phyloP scores from a whole-genome alignment of 2,888 invertebrate genomes.

The Ligdia adustata region DNA sequence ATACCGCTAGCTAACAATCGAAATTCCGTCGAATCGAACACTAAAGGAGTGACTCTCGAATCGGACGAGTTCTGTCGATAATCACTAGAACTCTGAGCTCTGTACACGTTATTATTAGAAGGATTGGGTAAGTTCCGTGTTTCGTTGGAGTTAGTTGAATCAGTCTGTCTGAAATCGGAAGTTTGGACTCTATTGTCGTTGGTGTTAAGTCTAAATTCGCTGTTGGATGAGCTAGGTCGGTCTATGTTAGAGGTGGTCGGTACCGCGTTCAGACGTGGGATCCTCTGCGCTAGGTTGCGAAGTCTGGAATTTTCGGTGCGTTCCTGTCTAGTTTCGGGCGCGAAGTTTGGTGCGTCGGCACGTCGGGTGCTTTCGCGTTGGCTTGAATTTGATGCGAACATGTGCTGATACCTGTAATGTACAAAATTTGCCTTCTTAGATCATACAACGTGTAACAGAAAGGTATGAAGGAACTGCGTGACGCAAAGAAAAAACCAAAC shows the following conservation, averaged over 20 bases:
- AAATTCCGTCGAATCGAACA: slow-evolving; percentile 5
- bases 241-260: slow-evolving; percentile 38
- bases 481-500: too few relatives aligned
- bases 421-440: background rate
- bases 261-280: slow-evolving; percentile 61
- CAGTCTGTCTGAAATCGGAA: background rate
- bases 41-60: slow-evolving; percentile 9
- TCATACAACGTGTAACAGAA: too few relatives aligned
- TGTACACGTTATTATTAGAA: slow-evolving; percentile 3
- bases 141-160: background rate
- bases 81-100: background rate
- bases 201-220: slow-evolving; percentile 3
- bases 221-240: slow-evolving; percentile 7
- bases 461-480: too few relatives aligned
- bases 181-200: background rate
- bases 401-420: slow-evolving; percentile 59
- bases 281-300: slow-evolving; percentile 60
- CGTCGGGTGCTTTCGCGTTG: slow-evolving; percentile 32
- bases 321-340: slow-evolving; percentile 52
- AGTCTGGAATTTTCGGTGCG: slow-evolving; percentile 61
- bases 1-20: slow-evolving; percentile 2
- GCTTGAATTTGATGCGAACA: slow-evolving; percentile 57
- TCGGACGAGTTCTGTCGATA: slow-evolving; percentile 10
- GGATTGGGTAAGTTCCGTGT: slow-evolving; percentile 6
- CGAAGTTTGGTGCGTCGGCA: slow-evolving; percentile 48